Evolutionary conservation across 2,888 invertebrate species (phyloP).

Genomic region (Ypsolopha sequella): DNA sequence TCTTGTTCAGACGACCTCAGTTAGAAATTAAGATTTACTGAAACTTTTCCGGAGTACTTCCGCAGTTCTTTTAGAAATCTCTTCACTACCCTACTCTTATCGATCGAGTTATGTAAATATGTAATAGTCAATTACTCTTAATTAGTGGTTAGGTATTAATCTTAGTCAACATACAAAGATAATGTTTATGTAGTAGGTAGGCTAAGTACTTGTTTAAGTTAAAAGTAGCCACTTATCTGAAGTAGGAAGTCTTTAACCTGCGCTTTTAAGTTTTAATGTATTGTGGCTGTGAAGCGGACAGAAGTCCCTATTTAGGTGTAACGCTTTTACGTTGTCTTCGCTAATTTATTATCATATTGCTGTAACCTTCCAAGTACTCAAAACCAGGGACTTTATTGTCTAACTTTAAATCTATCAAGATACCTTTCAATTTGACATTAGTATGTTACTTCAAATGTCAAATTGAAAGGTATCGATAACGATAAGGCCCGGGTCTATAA

Average conservation of each 20-base stretch:
- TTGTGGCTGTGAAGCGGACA: constrained; percentile 64
- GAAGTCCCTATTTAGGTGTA: constrained; percentile 50
- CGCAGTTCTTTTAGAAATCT: no score
- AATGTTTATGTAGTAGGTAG: background rate
- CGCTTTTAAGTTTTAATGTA: constrained; percentile 59
- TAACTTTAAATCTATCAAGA: no score
- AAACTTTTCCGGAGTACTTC: no score
- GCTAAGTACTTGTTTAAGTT: background rate
- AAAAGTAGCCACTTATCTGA: background rate
- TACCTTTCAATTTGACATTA: no score
- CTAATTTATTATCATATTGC: constrained; percentile 47
- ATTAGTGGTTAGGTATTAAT: background rate
- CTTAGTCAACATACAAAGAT: constrained; percentile 6
- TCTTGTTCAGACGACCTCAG: no score
- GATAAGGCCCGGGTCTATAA: no score
- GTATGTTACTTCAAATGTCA: no score
- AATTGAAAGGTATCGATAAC: no score
- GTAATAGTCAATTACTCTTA: constrained; percentile 1
- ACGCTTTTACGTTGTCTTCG: constrained; percentile 47
- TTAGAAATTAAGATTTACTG: no score
- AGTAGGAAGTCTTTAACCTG: constrained; percentile 22
- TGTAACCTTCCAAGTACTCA: constrained; percentile 16
- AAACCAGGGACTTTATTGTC: no score
- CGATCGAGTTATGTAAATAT: background rate
- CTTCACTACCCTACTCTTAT: no score